These are phyloP conservation scores for mouse (Mus musculus) DNA, from an alignment of 2,113 vertebrate species.

Conservation along the genomic window DNA sequence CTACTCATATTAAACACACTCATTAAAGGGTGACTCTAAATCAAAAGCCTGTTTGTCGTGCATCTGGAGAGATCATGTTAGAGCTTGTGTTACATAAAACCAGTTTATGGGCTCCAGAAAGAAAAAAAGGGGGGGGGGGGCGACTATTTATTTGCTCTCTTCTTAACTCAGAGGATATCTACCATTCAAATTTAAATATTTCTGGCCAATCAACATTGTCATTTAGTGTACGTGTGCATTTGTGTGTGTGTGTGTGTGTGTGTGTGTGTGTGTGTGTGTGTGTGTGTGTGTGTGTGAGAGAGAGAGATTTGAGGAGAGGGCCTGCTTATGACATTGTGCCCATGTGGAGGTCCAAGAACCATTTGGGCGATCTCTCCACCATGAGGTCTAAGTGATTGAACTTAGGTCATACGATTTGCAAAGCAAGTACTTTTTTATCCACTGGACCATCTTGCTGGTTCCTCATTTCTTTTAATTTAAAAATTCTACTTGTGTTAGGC, in stretches of 20 bases:
- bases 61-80: slow-evolving; percentile 42
- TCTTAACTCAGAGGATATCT: neutral
- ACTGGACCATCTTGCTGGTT: neutral
- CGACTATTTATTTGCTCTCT: neutral
- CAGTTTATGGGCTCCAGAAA: slow-evolving; percentile 30
- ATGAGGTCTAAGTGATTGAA: neutral
- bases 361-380: neutral
- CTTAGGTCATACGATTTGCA: neutral
- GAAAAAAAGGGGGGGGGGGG: neutral
- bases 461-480: neutral
- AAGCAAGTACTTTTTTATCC: neutral
- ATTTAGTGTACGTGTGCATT: neutral
- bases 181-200: neutral
- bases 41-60: slow-evolving; percentile 14
- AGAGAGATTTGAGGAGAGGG: too few relatives aligned
- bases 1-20: neutral
- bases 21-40: slow-evolving; percentile 5
- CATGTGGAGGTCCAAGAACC: neutral
- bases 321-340: neutral
- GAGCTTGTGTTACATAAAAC: slow-evolving; percentile 12
- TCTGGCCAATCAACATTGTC: neutral
- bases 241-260: neutral
- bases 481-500: neutral
- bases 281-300: too few relatives aligned
- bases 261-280: neutral